These are phyloP conservation scores for Paradisaea rubra DNA, from an alignment of 2,113 vertebrate species.

Conservation along the genomic window DNA sequence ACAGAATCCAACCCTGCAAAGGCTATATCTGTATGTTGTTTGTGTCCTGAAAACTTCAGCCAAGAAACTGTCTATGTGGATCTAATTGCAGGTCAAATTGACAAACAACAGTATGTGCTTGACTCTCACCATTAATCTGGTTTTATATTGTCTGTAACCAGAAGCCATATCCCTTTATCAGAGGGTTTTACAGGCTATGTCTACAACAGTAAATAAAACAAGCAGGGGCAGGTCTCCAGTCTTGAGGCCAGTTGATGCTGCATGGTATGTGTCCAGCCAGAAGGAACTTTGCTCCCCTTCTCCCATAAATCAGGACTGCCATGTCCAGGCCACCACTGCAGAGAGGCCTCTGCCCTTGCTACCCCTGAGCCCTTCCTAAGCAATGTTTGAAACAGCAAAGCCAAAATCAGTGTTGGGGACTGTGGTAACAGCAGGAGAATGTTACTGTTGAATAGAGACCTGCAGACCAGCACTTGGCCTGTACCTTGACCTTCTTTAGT, in stretches of 20 bases:
- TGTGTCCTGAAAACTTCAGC: neutral
- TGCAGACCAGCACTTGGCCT: neutral
- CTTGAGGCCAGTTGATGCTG: neutral
- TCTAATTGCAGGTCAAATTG: slow-evolving; percentile 35
- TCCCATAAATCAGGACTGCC: neutral
- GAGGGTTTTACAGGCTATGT: neutral
- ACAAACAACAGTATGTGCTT: neutral
- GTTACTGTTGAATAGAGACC: neutral
- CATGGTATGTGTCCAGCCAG: neutral
- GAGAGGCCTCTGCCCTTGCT: neutral
- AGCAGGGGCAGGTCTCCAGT: neutral
- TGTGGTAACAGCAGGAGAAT: neutral
- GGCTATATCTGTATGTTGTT: neutral
- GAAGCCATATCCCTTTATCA: neutral
- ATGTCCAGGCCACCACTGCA: neutral
- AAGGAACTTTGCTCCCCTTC: neutral
- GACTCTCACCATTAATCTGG: neutral
- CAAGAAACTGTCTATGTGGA: neutral
- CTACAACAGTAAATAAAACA: neutral
- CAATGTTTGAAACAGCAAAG: neutral
- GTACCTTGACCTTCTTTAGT: neutral
- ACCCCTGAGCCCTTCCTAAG: neutral
- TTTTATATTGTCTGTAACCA: neutral
- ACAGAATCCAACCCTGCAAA: neutral
- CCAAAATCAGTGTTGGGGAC: neutral